Conservation (phyloP, 2,113 vertebrate genomes). For the Reinhardtius hippoglossoides region DNA sequence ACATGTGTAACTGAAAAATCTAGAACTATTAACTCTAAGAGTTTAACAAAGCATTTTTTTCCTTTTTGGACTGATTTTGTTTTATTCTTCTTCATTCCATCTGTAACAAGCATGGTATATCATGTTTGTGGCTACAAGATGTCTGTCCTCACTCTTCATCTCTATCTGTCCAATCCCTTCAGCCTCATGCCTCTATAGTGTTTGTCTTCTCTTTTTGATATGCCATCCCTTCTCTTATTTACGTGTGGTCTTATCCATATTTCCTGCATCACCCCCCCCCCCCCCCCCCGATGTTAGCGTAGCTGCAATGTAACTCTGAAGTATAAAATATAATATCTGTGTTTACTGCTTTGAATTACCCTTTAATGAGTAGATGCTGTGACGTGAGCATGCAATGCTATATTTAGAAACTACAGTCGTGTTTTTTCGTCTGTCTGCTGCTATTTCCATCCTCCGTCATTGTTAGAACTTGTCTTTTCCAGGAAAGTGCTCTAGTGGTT, state of each 20-base stretch:
- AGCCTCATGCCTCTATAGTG: constrained; percentile 28
- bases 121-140: constrained; percentile 71
- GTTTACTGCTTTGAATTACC: constrained; percentile 47
- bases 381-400: constrained; percentile 72
- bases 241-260: constrained; percentile 50
- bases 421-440: constrained; percentile 45
- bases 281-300: constrained; percentile 19
- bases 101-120: constrained; percentile 77
- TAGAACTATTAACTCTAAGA: constrained; percentile 46
- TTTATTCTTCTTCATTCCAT: constrained; percentile 48
- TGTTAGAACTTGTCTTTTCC: constrained; percentile 59
- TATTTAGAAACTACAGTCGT: constrained; percentile 51
- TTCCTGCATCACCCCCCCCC: constrained; percentile 58
- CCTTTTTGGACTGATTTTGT: constrained; percentile 31
- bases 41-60: constrained; percentile 30
- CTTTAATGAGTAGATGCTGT: constrained; percentile 49
- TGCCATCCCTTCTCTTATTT: constrained; percentile 50
- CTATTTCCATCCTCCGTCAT: constrained; percentile 43
- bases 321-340: constrained; percentile 29
- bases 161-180: constrained; percentile 30
- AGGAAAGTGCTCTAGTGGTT: constrained; percentile 61
- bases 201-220: constrained; percentile 38
- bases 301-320: constrained; percentile 51
- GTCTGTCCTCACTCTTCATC: constrained; percentile 35
- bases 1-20: constrained; percentile 42